Conservation (phyloP, 2,888 invertebrate genomes). For the Myathropa florea region DNA sequence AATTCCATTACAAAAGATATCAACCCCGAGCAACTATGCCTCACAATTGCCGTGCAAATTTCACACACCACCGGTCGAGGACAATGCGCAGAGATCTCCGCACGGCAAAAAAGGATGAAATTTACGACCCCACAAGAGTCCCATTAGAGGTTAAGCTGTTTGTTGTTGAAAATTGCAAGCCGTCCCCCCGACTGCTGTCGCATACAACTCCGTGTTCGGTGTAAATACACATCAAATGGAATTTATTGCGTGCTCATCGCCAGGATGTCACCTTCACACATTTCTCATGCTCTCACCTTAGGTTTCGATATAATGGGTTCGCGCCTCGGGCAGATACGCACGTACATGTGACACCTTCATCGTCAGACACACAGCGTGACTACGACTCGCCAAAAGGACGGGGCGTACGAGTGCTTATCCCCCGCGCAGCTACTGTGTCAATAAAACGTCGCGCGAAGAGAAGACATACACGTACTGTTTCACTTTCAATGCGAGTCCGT, state of each 20-base stretch:
- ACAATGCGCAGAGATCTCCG: slow-evolving; percentile 63
- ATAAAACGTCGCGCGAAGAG: slow-evolving; percentile 24
- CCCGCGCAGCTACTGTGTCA: slow-evolving; percentile 13
- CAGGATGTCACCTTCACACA: slow-evolving; percentile 54
- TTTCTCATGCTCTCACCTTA: slow-evolving; percentile 9
- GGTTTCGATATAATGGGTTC: slow-evolving; percentile 40
- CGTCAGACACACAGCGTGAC: slow-evolving; percentile 46
- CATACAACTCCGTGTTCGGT: background rate
- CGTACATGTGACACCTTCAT: slow-evolving; percentile 27
- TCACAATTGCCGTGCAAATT: slow-evolving; percentile 57
- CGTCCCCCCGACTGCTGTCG: no score
- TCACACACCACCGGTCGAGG: slow-evolving; percentile 56
- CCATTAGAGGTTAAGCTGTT: slow-evolving; percentile 73
- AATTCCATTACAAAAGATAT: slow-evolving; percentile 2
- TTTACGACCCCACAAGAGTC: slow-evolving; percentile 74
- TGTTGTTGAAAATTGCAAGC: slow-evolving; percentile 64
- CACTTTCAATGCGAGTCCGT: slow-evolving; percentile 39
- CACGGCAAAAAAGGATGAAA: slow-evolving; percentile 61
- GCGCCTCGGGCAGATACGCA: slow-evolving; percentile 31
- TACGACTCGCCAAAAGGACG: slow-evolving; percentile 31
- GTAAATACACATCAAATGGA: slow-evolving; percentile 39
- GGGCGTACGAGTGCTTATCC: no score
- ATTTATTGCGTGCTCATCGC: slow-evolving; percentile 55
- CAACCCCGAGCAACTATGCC: background rate
- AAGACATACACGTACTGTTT: slow-evolving; percentile 24